Percentiles rank a stretch among this genome's conserved stretches.
phyloP scores from a whole-genome alignment of 2,113 vertebrate genomes.

The Cavia aperea region DNA sequence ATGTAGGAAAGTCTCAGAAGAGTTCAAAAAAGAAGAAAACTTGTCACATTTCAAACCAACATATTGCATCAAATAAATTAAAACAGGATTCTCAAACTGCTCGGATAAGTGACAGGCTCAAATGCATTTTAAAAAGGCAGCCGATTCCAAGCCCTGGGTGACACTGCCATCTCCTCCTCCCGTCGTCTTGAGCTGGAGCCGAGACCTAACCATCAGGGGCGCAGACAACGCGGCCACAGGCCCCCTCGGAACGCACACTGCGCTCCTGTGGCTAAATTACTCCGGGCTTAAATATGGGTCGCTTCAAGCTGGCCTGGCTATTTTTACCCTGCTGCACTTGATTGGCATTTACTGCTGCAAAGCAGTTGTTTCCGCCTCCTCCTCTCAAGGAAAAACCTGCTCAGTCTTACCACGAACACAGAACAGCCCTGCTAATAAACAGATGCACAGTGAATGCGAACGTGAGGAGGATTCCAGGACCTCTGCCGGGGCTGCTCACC shows the following conservation, averaged over 20 bases:
- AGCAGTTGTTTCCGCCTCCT: neutral
- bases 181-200: neutral
- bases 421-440: neutral
- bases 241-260: rapidly evolving
- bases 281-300: rapidly evolving
- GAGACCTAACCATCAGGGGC: neutral
- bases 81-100: constrained; percentile 49
- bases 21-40: constrained; percentile 60
- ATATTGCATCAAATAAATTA: constrained; percentile 59
- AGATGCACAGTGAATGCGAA: neutral
- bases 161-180: neutral
- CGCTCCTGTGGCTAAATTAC: neutral
- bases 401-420: neutral
- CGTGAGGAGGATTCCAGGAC: neutral
- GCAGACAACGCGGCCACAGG: neutral
- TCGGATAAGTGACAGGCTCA: constrained; percentile 46
- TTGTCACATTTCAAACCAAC: constrained; percentile 58
- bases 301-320: neutral
- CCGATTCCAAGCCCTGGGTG: neutral
- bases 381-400: constrained; percentile 26
- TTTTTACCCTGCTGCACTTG: neutral
- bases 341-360: constrained; percentile 29
- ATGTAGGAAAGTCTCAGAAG: constrained; percentile 55
- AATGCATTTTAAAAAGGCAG: constrained; percentile 51
- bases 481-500: neutral